Evolutionary conservation across 2,113 vertebrate species (phyloP).

Genomic region (Ploceus nigricollis): DNA sequence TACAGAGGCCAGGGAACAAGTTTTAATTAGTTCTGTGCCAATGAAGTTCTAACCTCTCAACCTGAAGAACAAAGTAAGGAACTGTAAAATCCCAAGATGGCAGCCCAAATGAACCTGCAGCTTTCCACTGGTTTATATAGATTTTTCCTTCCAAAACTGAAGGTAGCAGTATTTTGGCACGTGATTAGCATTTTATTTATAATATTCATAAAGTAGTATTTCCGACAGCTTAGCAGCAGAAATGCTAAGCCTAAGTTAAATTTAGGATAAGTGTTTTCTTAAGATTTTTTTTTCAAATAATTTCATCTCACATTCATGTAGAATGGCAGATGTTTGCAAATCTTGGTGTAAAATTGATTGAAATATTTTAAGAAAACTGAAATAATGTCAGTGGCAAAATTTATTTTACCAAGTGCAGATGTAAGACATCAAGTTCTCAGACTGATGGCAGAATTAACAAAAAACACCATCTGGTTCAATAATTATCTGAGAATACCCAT

Average conservation of each 20-base stretch:
- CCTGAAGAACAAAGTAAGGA: not conserved
- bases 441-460: slow-evolving; percentile 86
- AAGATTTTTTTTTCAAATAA: slow-evolving; percentile 68
- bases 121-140: not conserved
- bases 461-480: slow-evolving; percentile 88
- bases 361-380: slow-evolving; percentile 86
- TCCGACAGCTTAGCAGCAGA: slow-evolving; percentile 38
- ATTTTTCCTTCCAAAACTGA: not conserved
- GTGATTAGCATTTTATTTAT: slow-evolving; percentile 22
- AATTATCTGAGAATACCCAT: slow-evolving; percentile 83
- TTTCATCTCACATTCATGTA: slow-evolving; percentile 64
- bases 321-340: slow-evolving; percentile 83
- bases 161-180: not conserved
- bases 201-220: slow-evolving; percentile 12
- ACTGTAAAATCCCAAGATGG: not conserved
- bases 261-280: slow-evolving; percentile 59
- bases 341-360: slow-evolving; percentile 80
- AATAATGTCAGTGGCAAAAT: slow-evolving; percentile 82
- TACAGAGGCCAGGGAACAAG: not conserved
- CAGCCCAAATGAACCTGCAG: not conserved
- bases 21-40: not conserved
- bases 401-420: slow-evolving; percentile 86
- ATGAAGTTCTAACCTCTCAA: not conserved
- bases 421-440: slow-evolving; percentile 86
- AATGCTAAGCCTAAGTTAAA: slow-evolving; percentile 53